Base-by-base conservation (phyloP, 2,888 invertebrate species). In the Yponomeuta evonymella region DNA sequence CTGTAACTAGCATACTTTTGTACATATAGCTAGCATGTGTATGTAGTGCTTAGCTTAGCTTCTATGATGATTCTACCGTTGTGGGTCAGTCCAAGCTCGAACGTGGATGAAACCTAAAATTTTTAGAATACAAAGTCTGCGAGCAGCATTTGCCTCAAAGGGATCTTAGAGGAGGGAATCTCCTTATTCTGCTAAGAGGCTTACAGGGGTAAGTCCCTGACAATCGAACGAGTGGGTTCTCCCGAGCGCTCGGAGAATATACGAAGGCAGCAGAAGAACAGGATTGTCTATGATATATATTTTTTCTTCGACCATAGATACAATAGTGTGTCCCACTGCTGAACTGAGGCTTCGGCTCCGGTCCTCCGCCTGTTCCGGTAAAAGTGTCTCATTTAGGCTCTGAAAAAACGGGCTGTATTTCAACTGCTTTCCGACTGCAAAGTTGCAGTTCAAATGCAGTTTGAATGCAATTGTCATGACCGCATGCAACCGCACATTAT, bases 131-230 rank as follows among this genome's bases (percentile, higher is more conserved):
- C 68, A 68, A 51, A 68, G 36, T 36, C 70, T 36, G 29, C 43
- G 43, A 43, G n/a, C 15, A 70, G 64, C 36, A 48, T 48, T 67
- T 65, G 8, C 69, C 69, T 70, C 80, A 79, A 77, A 79, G 78
- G 79, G 83, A 83, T 83, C 79, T 79, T 70, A 36, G 77, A 79
- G 80, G 77, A 78, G 77, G 73, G 83, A 89, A 89, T 89, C 89
- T 88, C 79, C 89, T 89, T 89, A 89, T 82, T 85, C 85, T 75
- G 79, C 83, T 89, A 89, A 89, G 89, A 79, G 83, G 89, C 89
- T 87, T 87, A 87, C 78, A 76, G 66, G 79, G 78, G 85, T 83
- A 86, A 88, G 88, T 87, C 89, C 88, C 84, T 86, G 88, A 89
- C 89, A 88, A 89, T 88, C 88, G 89, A 88, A 88, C 81, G 77